Evolutionary conservation across 2,888 invertebrate species (phyloP), one percentile per base, ranked within the genome.

Genomic region (Gnatocerus cornutus): DNA sequence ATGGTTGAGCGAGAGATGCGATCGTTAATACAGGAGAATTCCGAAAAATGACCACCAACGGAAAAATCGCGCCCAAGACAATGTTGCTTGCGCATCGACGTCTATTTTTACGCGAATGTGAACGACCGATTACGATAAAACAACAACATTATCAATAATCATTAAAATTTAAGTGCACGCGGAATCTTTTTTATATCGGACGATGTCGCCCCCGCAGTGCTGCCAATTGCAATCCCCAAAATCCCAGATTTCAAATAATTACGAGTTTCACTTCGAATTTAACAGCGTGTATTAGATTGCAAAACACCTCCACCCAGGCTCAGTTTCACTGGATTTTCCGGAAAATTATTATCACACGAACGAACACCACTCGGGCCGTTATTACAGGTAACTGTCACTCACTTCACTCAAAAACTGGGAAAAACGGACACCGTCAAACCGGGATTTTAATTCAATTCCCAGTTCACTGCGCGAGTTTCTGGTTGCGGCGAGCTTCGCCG

Each of bases 81-180:
- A 64, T 55, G 64, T 56, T 41, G 55, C 52, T 52, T 30, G 45
- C 53, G 63, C 55, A 53, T 52, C 12, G 9, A 62, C 63, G 66
- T 66, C 78, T 83, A 83, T 84, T 84, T 83, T 82, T 83, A 82
- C 77, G 76, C 73, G 70, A 75, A 80, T 77, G 83, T 83, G 82
- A 84, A 83, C 78, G 84, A 84, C 84, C 84, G 84, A 83, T 83
- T 82, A 82, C 76, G 76, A 73, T 67, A 66, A 71, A 69, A 73
- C 71, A 71, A 73, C 66, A 73, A 73, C 72, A 70, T 56, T 68
- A 68, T 68, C 61, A 73, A 68, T 70, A 69, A 69, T 75, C 79
- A 59, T 59, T 59, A 46, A 59, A 59, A 46, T 59, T 48, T 39
- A 21, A 61, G 21, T 61, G 80, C 79, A 79, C 77, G 74, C 78